Conservation (phyloP, 2,113 vertebrate genomes). For the Terrapene triunguis region DNA sequence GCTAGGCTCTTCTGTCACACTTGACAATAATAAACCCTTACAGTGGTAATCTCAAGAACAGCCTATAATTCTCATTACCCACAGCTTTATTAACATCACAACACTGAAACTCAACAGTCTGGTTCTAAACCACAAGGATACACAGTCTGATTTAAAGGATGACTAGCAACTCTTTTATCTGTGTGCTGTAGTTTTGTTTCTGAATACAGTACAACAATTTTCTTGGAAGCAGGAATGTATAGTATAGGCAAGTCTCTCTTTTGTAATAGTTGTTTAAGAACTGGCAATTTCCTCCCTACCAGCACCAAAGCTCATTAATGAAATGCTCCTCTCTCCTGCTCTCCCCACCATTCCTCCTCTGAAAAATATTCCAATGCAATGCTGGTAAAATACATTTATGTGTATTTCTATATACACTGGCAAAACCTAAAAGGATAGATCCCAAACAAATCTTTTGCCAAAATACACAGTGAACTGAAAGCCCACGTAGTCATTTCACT, state of each 20-base stretch:
- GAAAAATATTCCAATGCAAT: conserved; percentile 29
- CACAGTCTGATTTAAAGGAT: rapidly evolving
- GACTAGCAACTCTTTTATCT: not conserved
- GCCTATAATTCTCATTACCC: not conserved
- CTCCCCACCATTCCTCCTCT: not conserved
- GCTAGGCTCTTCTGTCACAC: conserved; percentile 20
- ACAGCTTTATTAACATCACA: not conserved
- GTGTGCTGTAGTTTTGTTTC: not conserved
- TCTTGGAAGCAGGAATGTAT: not conserved
- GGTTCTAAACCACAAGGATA: not conserved
- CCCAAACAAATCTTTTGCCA: conserved; percentile 52
- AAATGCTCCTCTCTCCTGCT: not conserved
- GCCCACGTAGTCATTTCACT: not conserved
- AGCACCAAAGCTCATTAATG: not conserved
- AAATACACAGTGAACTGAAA: conserved; percentile 21
- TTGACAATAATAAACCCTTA: not conserved
- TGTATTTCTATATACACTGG: conserved; percentile 21
- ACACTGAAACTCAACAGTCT: not conserved
- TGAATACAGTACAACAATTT: not conserved
- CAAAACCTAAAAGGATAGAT: conserved; percentile 43
- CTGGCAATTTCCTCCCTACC: not conserved
- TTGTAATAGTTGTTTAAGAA: not conserved
- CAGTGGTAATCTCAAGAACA: not conserved
- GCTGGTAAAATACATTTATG: conserved; percentile 9
- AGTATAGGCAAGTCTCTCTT: not conserved